phyloP scores from a whole-genome alignment of 2,797 vertebrate genomes.

The Thripadectes ignobilis region DNA sequence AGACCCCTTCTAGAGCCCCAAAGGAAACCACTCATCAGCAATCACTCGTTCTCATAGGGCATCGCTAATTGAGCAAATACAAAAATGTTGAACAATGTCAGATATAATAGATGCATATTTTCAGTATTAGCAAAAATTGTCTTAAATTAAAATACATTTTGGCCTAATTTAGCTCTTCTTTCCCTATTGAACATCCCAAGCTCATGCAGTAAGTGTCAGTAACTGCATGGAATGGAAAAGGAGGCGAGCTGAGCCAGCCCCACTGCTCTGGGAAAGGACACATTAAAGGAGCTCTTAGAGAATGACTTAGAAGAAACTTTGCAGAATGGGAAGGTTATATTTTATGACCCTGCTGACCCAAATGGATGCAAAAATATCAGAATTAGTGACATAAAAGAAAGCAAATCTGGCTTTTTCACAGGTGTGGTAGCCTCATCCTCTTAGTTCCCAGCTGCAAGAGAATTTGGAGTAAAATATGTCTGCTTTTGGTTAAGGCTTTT shows the following conservation, averaged over 20 bases:
- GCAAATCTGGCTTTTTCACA: background rate
- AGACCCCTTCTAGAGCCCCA: background rate
- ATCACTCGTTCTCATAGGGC: background rate
- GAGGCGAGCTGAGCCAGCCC: conserved; percentile 11
- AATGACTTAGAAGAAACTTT: conserved; percentile 53
- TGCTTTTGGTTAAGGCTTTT: background rate
- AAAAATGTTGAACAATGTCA: background rate
- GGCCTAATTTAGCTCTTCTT: conserved; percentile 11
- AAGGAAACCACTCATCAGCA: background rate
- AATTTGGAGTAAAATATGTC: background rate
- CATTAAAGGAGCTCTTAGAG: conserved; percentile 34
- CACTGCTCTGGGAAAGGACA: conserved; percentile 5
- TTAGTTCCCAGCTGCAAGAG: background rate
- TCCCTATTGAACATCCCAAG: background rate
- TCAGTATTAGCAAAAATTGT: background rate
- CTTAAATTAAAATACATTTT: conserved; percentile 9
- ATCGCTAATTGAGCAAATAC: conserved; percentile 1
- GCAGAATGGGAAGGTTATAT: conserved; percentile 16
- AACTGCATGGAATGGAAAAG: conserved; percentile 4
- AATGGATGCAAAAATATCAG: conserved; percentile 38
- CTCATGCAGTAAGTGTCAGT: background rate
- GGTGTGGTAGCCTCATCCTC: background rate
- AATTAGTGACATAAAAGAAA: conserved; percentile 11
- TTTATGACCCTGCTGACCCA: conserved; percentile 52
- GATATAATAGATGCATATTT: background rate